These are phyloP conservation scores for Sebastes flavidus DNA, from an alignment of 2,797 vertebrate species.

Conservation along the genomic window DNA sequence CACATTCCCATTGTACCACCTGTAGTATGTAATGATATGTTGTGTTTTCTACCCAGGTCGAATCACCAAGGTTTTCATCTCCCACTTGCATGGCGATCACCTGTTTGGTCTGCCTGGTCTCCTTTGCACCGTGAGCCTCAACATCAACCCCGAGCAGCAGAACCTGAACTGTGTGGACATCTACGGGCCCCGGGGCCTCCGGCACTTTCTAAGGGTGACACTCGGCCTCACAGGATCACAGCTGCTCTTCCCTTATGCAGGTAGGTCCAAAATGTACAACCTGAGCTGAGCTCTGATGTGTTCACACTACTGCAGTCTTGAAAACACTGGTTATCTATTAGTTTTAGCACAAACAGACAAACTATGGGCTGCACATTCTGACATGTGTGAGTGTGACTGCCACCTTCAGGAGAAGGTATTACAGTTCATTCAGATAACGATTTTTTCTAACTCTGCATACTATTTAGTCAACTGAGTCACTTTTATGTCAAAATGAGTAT, in stretches of 20 bases:
- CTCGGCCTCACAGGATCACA: constrained; percentile 89
- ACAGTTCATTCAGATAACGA: neutral
- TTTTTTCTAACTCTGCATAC: neutral
- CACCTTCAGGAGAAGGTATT: neutral
- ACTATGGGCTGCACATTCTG: neutral
- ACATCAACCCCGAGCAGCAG: constrained; percentile 72
- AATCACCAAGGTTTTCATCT: constrained; percentile 95
- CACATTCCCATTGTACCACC: no score
- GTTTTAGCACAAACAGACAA: neutral
- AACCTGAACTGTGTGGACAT: constrained; percentile 82
- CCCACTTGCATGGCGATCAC: constrained; percentile 95
- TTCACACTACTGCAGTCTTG: neutral
- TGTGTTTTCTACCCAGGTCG: constrained; percentile 77
- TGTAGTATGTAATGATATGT: neutral
- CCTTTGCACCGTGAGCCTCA: constrained; percentile 92
- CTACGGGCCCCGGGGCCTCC: constrained; percentile 88
- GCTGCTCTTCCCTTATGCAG: constrained; percentile 85
- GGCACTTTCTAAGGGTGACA: constrained; percentile 84
- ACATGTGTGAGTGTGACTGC: neutral
- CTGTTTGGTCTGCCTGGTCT: constrained; percentile 94
- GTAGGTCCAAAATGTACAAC: constrained; percentile 33
- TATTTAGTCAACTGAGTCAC: neutral
- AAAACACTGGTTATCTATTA: neutral
- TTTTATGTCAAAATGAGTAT: neutral
- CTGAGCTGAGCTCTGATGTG: neutral